Conservation (phyloP, 2,888 invertebrate genomes). For the Patella caerulea region DNA sequence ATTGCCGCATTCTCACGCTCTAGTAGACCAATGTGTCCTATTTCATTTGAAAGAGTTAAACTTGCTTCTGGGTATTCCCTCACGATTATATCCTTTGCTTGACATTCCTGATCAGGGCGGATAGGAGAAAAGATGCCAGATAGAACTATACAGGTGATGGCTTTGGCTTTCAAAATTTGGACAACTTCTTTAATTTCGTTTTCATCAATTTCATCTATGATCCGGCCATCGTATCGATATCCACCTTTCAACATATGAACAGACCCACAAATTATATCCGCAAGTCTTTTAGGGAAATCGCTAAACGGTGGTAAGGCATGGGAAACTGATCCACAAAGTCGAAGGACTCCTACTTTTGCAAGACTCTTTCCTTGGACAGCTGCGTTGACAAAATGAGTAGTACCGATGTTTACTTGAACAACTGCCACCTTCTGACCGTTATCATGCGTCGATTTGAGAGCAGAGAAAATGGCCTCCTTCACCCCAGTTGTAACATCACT, state of each 20-base stretch:
- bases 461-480: slow-evolving; percentile 33
- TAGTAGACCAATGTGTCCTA: slow-evolving; percentile 64
- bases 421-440: slow-evolving; percentile 23
- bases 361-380: slow-evolving; percentile 60
- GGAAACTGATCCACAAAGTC: slow-evolving; percentile 64
- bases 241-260: slow-evolving; percentile 58
- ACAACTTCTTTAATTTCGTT: slow-evolving; percentile 50
- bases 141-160: slow-evolving; percentile 55
- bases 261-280: slow-evolving; percentile 40
- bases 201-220: slow-evolving; percentile 47
- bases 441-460: slow-evolving; percentile 28
- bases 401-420: slow-evolving; percentile 63
- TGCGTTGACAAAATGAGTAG: slow-evolving; percentile 69
- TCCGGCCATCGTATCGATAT: slow-evolving; percentile 60
- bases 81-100: slow-evolving; percentile 43
- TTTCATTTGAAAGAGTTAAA: slow-evolving; percentile 57
- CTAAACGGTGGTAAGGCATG: slow-evolving; percentile 57
- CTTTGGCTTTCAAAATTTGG: slow-evolving; percentile 35
- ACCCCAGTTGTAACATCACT: slow-evolving; percentile 61
- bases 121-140: slow-evolving; percentile 64
- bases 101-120: slow-evolving; percentile 53
- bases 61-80: slow-evolving; percentile 51
- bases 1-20: slow-evolving; percentile 68
- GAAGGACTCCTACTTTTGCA: slow-evolving; percentile 57
- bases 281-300: slow-evolving; percentile 58